Evolutionary conservation across 2,113 vertebrate genomes (phyloP).

Genomic region (Apteryx mantelli): DNA sequence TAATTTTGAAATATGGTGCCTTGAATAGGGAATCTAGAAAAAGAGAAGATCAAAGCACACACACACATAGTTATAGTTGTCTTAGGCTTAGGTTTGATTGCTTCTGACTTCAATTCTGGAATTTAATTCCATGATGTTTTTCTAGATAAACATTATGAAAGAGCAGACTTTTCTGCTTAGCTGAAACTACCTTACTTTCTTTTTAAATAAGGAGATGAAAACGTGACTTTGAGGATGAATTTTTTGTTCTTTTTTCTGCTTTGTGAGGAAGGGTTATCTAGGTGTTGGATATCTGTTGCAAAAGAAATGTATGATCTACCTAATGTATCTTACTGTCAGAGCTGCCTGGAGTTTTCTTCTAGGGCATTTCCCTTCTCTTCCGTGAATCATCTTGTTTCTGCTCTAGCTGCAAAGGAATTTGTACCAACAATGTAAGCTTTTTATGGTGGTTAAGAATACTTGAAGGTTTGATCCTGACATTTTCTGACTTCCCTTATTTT

Average conservation of each 20-base stretch:
- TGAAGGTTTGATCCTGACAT: neutral
- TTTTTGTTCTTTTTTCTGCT: neutral
- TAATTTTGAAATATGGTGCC: neutral
- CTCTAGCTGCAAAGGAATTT: neutral
- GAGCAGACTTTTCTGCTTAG: neutral
- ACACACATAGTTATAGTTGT: neutral
- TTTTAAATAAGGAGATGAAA: neutral
- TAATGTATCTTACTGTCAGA: neutral
- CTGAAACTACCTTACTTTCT: neutral
- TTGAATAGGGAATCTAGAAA: neutral
- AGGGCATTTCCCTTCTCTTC: neutral
- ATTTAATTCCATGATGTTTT: neutral
- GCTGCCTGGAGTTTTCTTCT: neutral
- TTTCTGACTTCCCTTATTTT: neutral
- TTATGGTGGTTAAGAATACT: neutral
- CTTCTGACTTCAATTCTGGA: neutral
- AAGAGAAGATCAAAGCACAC: neutral
- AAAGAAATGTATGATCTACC: neutral
- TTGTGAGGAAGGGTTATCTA: neutral
- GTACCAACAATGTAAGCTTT: neutral
- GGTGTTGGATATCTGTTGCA: neutral
- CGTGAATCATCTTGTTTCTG: neutral
- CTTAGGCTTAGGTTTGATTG: rapidly evolving
- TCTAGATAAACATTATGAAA: neutral
- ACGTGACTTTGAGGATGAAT: neutral